Base-by-base conservation (phyloP, 2,888 invertebrate species). In the Colletes collaris region DNA sequence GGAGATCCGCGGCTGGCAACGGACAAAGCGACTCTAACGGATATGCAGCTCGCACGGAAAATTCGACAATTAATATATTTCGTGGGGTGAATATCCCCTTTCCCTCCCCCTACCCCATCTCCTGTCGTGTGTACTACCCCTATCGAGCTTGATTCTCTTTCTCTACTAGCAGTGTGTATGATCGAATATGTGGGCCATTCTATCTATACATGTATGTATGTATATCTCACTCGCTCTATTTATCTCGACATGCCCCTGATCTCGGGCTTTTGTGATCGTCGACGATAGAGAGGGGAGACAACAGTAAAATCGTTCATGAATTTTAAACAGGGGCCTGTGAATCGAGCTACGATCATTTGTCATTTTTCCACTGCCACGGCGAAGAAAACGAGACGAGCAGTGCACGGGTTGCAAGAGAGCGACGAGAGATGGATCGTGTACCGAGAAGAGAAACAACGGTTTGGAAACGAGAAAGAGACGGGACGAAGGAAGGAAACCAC, bases 221-320 rank as follows among this genome's bases (percentile, higher is more conserved):
- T 77, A 71, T 74, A 65, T 68, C 55, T 52, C 52, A 16, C 74
- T n/a, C 16, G 6, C 16, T 52, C 52, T n/a, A 7, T 50, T 13
- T 50, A 11, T 50, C 50, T 50, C 64, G 81, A 82, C 79, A 73
- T 85, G 79, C 72, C 64, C 78, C 81, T 77, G 83, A 71, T 37
- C 77, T 83, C 76, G 76, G 81, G 76, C 89, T 89, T 89, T 89
- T 89, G 89, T 87, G 82, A 88, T 78, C 81, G 64, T 80, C 76
- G 76, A 69, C 72, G 83, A 76, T 74, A 53, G 37, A 8, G 27
- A 68, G 81, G 81, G 65, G 80, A 73, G 74, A 76, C 88, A 88
- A 89, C 90, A 85, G 89, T 90, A 91, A 92, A 91, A 91, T 92
- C 92, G 91, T 92, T 92, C 92, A 93, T 93, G 93, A 93, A 93